Evolutionary conservation across 1,140 invertebrate genomes (phyloP), one percentile per base, ranked within the genome.

Genomic region (Nasonia giraulti): DNA sequence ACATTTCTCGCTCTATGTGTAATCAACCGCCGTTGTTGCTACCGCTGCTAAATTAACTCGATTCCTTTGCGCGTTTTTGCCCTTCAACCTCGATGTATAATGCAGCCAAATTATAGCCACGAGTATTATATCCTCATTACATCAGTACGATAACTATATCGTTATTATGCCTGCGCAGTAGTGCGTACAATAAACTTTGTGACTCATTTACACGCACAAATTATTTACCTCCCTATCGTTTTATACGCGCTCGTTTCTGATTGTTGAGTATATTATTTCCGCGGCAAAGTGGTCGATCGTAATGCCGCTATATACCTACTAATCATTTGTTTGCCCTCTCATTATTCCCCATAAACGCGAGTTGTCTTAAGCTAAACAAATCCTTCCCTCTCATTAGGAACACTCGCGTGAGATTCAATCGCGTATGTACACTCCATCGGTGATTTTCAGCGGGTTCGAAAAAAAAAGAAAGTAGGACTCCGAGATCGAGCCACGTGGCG

Each of bases 1-100:
- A 14, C 55, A 77, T 81, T 77, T 75, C 62, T 47, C 27, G 27
- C 74, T 68, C 80, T 33, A 8, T 68, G 74, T 73, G 37, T 37
- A 82, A 85, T 80, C 84, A 76, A 81, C 83, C n/a, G 20, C 4
- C 5, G 33, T 37, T 3, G 27, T 27, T 40, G 7, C 55, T 62
- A 62, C 44, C 27, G 31, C 1, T 80, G 47, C 33, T 27, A 84
- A 84, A 84, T 80, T 84, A 80, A 50, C 47, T 84, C 74, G 66
- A 80, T 80, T 50, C 27, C 23, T 69, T 69, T 69, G 33, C 33
- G 40, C 40, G 40, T 62, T 62, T 62, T 62, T 62, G 5, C 20
- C 55, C 1, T 62, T 7, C 55, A 62, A 20, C 55, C 17, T 62
- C 50, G 50, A 82, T 44, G 10, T 44, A 44, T 82, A 82, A 74